Evolutionary conservation across 2,797 vertebrate species (phyloP), one percentile per base, ranked within the genome.

Genomic region (Catharus ustulatus): DNA sequence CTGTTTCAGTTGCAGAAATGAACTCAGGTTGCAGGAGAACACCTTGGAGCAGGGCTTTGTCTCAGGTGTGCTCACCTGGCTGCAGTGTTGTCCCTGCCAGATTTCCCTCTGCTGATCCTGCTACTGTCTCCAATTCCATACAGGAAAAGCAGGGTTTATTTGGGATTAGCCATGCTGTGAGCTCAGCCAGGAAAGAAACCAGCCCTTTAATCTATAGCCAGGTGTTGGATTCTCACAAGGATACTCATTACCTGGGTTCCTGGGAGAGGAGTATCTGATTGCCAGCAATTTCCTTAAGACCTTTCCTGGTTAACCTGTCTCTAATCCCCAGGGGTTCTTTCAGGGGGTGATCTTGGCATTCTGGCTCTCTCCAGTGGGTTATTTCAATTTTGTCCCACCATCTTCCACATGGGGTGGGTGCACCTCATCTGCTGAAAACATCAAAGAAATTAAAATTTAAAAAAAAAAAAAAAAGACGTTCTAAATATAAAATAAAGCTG

Each of bases 261-360:
- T 93, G 91, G 67, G 84, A 89, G 84, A 87, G 38, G 57, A 80
- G 93, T 94, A 77, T 92, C 89, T 96, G 91, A 94, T 94, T 96
- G 84, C 89, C 61, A 76, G 72, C 89, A 91, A 92, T 96, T 96
- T 95, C 90, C 94, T 88, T 63, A 49, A 83, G 49, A 71, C 64
- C 57, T 32, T 83, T 55, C 48, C 86, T 90, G 95, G 22, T 91
- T 95, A 94, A 84, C 52, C 24, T 64, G 52, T 57, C 58, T 73
- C 38, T 90, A 80, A 83, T 86, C 78, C 80, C 76, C 30, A 32
- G 17, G 32, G 76, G 29, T 64, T 80, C 42, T 89, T 57, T 68
- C 38, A 16, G 19, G 61, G 55, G 43, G 5, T 40, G 16, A 6
- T 52, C 14, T 7, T 76, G 45, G 26, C 38, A 48, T 82, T 88